Evolutionary conservation across 2,113 vertebrate species (phyloP).

Genomic region (Indri indri): DNA sequence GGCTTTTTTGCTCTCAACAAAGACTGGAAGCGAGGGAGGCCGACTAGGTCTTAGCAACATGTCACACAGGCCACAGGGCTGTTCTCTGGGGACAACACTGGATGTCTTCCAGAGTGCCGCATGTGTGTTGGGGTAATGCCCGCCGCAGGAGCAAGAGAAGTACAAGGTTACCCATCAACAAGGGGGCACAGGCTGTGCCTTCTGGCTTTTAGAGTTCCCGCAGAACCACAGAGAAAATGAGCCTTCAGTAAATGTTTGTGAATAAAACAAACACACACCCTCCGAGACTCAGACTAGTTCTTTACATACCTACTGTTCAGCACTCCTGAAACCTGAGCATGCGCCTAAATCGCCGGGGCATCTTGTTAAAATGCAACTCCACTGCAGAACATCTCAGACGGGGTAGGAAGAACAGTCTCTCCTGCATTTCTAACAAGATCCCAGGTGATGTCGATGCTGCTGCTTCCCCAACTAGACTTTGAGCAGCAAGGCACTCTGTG

Average conservation of each 20-base stretch:
- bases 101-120: neutral
- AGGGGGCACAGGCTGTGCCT: neutral
- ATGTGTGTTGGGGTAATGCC: neutral
- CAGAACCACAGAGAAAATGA: neutral
- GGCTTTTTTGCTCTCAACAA: neutral
- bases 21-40: neutral
- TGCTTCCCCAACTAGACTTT: neutral
- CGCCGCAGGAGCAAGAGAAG: accelerated
- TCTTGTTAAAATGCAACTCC: neutral
- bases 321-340: neutral
- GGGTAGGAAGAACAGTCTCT: neutral
- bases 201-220: neutral
- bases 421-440: neutral
- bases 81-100: neutral
- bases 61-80: neutral
- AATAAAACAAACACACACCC: neutral
- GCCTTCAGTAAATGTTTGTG: neutral
- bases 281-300: neutral
- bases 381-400: neutral
- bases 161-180: accelerated
- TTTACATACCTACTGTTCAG: neutral
- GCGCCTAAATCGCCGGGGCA: accelerated
- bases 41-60: neutral
- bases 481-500: accelerated
- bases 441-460: accelerated